Base-by-base conservation (phyloP, 1,140 invertebrate species). In the Microplitis demolitor region DNA sequence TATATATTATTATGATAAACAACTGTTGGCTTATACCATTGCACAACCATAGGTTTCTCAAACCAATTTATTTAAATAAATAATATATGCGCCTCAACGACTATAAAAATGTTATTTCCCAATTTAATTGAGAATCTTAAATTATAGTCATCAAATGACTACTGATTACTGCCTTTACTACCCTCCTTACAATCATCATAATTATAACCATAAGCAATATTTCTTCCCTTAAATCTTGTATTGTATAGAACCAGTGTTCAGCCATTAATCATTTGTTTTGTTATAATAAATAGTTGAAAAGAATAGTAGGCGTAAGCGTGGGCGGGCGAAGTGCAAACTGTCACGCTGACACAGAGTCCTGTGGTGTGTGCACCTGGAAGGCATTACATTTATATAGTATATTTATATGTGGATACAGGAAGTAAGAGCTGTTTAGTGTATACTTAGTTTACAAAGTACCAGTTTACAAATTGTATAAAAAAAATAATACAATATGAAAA, bases 191-290 rank as follows among this genome's bases (percentile, higher is more conserved):
- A 11, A 45, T 45, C 6, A 9, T 45, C 6, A 45, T 45, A 45
- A 45, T 45, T 45, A 45, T 45, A 6, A 45, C 11, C 6, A 45
- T 45, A 6, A 6, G 39, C 0, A 45, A 6, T 45, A 45, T 45
- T 45, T 45, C 11, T 45, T 11, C 11, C 39, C 11, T 45, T 45
- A 6, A 45, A 45, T 11, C 39, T 45, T 45, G 4, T 45, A 45
- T 45, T 45, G 39, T 45, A 11, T 45, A 45, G 6, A 45, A 8
- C 39, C 39, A 45, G 39, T 45, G 39, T 45, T 61, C 67, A 69
- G 72, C 83, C 79, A 84, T 84, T 82, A 82, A 79, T 83, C 80
- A 79, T 80, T 75, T 78, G 78, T 75, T 83, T 83, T 79, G 73
- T 83, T 11, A 69, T 68, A 51, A 11, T 58, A 35, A 66, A 71